A percentile compares a stretch with the other conserved stretches of the same genome.
Evolutionary conservation across 2,888 invertebrate species (phyloP).

Genomic region (Adela reaumurella): DNA sequence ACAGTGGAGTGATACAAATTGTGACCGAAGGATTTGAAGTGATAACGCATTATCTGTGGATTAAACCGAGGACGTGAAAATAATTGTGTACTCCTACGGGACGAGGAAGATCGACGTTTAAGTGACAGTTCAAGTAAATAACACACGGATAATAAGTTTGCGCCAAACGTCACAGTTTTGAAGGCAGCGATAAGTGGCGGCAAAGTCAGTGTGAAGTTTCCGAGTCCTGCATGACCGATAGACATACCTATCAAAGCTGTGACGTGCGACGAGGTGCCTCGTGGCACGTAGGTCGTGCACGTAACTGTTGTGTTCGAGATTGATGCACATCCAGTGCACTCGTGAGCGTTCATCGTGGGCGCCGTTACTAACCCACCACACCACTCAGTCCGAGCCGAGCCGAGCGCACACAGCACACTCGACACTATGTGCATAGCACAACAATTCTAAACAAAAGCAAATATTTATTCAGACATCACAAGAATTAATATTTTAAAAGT

Average conservation of each 20-base stretch:
- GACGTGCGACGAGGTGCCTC: not conserved
- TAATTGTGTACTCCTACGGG: not conserved
- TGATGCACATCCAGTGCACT: constrained; percentile 25
- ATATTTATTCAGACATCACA: no score
- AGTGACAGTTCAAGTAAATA: constrained; percentile 28
- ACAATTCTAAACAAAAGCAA: no score
- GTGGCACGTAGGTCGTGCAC: constrained; percentile 1
- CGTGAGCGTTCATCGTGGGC: constrained; percentile 27
- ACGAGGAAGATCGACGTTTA: constrained; percentile 19
- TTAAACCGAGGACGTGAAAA: not conserved
- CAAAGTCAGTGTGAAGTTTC: not conserved
- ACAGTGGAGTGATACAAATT: constrained; percentile 35
- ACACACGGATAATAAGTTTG: constrained; percentile 10
- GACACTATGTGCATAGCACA: no score
- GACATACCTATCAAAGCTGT: not conserved
- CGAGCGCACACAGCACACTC: no score
- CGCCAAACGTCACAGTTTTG: not conserved
- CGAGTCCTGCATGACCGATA: not conserved
- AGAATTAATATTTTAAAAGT: no score
- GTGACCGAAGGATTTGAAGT: constrained; percentile 37
- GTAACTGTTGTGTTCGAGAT: constrained; percentile 20
- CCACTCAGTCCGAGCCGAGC: no score
- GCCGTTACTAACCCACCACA: no score
- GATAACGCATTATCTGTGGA: constrained; percentile 11
- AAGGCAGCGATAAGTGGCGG: not conserved